phyloP scores from a whole-genome alignment of 2,888 invertebrate genomes.

The Campoplex nolae region DNA sequence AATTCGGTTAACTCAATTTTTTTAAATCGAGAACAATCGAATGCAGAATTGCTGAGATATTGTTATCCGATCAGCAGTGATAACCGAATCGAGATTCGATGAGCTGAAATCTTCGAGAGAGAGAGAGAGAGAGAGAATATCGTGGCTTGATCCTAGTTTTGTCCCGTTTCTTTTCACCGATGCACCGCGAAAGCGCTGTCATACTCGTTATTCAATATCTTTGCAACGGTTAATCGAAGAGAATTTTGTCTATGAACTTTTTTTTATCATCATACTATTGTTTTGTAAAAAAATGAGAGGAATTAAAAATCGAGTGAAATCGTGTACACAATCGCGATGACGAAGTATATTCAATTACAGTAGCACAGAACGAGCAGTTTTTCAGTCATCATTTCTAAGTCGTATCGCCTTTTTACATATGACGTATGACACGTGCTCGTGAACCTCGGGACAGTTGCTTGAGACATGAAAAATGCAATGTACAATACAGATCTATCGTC shows the following conservation, averaged over 20 bases:
- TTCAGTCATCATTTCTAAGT: neutral
- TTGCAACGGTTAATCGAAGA: neutral
- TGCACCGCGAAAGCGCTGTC: no score
- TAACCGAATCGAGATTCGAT: neutral
- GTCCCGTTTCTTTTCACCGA: no score
- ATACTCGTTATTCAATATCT: neutral
- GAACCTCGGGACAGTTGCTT: slow-evolving; percentile 6
- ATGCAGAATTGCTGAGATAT: neutral
- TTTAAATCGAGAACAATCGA: neutral
- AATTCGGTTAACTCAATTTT: neutral
- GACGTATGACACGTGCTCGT: neutral
- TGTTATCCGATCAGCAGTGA: neutral
- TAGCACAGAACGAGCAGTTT: neutral
- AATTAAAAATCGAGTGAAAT: neutral
- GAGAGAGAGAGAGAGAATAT: no score
- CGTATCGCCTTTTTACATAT: neutral
- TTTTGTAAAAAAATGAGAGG: no score
- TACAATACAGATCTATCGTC: slow-evolving; percentile 20
- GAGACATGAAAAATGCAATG: slow-evolving; percentile 9
- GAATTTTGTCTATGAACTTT: neutral
- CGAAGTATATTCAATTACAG: neutral
- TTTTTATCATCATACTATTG: neutral
- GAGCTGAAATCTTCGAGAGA: neutral
- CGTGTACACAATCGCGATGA: neutral
- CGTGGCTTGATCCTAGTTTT: no score